Base-by-base conservation (phyloP, 1,140 invertebrate genomes). In the Scaptomyza graminum region DNA sequence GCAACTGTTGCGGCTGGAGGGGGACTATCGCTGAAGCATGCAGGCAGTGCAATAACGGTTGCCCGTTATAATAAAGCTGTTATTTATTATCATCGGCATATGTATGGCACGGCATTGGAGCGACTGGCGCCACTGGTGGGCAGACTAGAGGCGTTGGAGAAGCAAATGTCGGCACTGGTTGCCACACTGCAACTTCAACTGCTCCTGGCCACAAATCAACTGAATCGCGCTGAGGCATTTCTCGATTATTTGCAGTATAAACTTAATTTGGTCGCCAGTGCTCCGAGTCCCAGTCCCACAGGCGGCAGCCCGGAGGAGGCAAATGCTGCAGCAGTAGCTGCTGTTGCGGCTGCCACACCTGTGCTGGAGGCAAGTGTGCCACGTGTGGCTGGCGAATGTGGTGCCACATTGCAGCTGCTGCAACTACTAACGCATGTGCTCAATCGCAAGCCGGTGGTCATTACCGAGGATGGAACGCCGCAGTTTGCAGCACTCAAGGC, bases 41-140 rank as follows among this genome's bases (percentile, higher is more conserved):
- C 59, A 0, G 75, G 83, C 15, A 80, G 74, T 5, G 76, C 71
- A 0, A 71, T 74, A 9, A 76, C 93, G 0, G 92, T 95, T 79
- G 92, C 94, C 15, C 93, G 94, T 50, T 98, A 96, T 89, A 98
- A 97, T 91, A 96, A 97, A 83, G 96, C 97, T 1, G 94, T 98
- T 1, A 82, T 97, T 8, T 93, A 97, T 3, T 98, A 95, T 91
- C 96, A 97, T 79, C 94, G 95, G 0, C 94, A 94, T 62, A 95
- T 98, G 88, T 96, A 96, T 90, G 94, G 94, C 47, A 93, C 95
- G 59, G 95, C 97, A 5, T 91, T 96, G 12, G 93, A 94, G 16
- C 94, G 97, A 47, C 93, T 98, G 51, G 95, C 95, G 65, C 95
- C 94, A 76, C 90, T 96, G 2, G 96, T 96, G 82, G 93, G 94